A percentile compares a stretch with the other conserved stretches of the same genome.
phyloP scores from a whole-genome alignment of 2,888 invertebrate species.

The Pristionchus arcanus region DNA sequence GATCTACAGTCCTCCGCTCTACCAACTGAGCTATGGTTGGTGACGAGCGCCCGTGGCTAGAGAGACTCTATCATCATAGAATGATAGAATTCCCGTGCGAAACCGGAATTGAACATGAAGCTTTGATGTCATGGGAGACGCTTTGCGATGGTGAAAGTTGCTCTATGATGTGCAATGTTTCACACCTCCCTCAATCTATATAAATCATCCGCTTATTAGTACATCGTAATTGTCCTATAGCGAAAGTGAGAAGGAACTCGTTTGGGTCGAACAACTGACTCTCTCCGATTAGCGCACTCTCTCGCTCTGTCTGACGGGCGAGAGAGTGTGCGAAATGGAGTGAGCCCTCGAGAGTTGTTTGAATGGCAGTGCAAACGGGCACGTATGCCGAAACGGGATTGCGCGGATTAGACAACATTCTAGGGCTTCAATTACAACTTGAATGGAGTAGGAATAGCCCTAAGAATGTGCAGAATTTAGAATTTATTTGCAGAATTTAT shows the following conservation, averaged over 20 bases:
- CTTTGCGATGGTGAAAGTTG: background rate
- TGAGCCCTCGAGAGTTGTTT: background rate
- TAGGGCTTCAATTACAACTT: too few species aligned
- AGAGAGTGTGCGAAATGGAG: background rate
- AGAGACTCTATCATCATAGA: background rate
- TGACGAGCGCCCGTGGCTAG: background rate
- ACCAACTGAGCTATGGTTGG: slow-evolving; percentile 52
- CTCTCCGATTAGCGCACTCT: background rate
- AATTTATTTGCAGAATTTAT: too few species aligned
- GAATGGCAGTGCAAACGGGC: background rate
- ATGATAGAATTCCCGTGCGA: background rate
- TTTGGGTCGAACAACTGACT: background rate
- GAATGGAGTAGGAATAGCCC: too few species aligned
- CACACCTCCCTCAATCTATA: background rate
- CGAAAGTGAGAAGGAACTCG: too few species aligned
- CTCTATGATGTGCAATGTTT: background rate
- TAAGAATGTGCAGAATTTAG: too few species aligned
- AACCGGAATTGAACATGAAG: background rate
- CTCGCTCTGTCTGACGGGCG: background rate
- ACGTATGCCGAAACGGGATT: background rate
- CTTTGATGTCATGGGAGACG: background rate
- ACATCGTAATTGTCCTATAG: background rate
- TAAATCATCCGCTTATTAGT: slow-evolving; percentile 8
- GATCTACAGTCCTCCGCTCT: slow-evolving; percentile 56
- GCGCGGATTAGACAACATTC: background rate